Evolutionary conservation across 2,888 invertebrate genomes (phyloP), one percentile per base, ranked within the genome.

Genomic region (Microctonus brassicae): DNA sequence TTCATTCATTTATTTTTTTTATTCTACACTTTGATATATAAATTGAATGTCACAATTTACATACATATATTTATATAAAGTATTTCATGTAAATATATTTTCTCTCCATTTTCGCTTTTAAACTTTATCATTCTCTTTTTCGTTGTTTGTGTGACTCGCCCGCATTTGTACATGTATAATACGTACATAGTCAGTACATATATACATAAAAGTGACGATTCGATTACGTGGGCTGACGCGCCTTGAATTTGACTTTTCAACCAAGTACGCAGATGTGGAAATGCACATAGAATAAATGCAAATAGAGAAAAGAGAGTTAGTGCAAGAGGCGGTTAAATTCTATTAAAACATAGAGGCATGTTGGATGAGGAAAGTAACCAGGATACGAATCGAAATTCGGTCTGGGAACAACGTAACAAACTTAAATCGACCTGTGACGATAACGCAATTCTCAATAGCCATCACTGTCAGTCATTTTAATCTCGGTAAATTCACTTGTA

Each of bases 241-340:
- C 75, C 64, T 73, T 73, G 79, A 80, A 81, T 80, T 78, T 75
- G 76, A 78, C 77, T 74, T 39, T 66, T 34, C 29, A 58, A 10
- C 7, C 11, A 69, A 24, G 34, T 60, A 58, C 39, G 24, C 10
- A 39, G 52, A n/a, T 7, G 9, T 33, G 62, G n/a, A 36, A 60
- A 69, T 61, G 34, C 26, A 29, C 61, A 52, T 11, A 20, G 47
- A 17, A 62, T 57, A 36, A 34, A 17, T n/a, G 24, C 20, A 9
- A 26, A 55, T 55, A 55, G 1, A 55, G 4, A 10, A 1, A 10
- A 36, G 20, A n/a, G 20, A 10, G 17, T 3, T 17, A 20, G 34
- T 60, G 42, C 13, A 52, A 57, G n/a, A 36, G 34, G 29, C 10
- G 20, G 39, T 47, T 47, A n/a, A 47, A 17, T 17, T 17, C 17